Evolutionary conservation across 2,797 vertebrate genomes (phyloP).

Genomic region (Acridotheres tristis): DNA sequence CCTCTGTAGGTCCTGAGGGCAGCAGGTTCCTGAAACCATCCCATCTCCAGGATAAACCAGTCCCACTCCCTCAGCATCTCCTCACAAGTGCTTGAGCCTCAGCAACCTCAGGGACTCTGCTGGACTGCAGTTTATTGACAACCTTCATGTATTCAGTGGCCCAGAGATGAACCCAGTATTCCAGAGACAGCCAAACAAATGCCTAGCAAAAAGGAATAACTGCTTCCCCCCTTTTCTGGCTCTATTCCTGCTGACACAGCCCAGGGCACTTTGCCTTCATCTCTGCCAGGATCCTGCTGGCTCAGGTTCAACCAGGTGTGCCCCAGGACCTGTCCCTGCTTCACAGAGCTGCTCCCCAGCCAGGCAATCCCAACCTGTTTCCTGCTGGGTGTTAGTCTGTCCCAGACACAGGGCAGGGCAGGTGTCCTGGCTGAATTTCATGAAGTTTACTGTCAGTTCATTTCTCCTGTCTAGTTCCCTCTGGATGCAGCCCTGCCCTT

Average conservation of each 20-base stretch:
- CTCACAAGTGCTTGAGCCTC: neutral
- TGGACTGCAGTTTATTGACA: neutral
- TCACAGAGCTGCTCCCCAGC: neutral
- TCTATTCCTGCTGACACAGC: neutral
- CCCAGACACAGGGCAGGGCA: neutral
- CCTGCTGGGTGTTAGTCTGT: neutral
- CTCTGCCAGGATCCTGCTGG: neutral
- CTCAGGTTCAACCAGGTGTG: neutral
- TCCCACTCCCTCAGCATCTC: neutral
- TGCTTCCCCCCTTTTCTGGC: neutral
- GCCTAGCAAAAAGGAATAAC: neutral
- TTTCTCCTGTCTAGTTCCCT: neutral
- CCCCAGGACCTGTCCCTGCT: neutral
- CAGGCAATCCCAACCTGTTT: neutral
- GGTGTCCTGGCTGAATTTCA: neutral
- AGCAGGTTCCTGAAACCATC: neutral
- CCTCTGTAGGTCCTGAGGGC: neutral
- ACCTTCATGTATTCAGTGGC: fast-evolving
- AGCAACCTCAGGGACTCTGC: neutral
- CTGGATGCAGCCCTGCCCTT: neutral
- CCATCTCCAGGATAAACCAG: neutral
- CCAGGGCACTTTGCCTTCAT: neutral
- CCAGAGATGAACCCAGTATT: neutral
- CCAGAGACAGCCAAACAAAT: neutral
- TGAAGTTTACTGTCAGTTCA: neutral